Conservation (phyloP, 1,140 invertebrate species). For the Drosophila grimshawi region DNA sequence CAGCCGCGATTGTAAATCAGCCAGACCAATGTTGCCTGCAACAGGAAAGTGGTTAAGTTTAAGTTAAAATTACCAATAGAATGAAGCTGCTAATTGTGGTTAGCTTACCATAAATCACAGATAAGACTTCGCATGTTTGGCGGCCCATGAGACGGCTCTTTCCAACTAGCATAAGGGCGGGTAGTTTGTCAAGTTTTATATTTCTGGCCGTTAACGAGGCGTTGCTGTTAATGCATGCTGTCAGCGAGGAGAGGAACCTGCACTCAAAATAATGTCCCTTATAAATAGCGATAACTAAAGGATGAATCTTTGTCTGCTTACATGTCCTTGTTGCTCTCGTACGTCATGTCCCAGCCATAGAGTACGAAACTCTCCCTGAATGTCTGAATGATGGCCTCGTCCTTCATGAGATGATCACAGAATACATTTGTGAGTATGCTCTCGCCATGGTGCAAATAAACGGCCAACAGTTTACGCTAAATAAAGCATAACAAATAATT, state of each 20-base stretch:
- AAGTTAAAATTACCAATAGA: not conserved
- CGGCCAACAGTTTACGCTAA: constrained; percentile 95
- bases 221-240: constrained; percentile 87
- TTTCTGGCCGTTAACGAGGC: constrained; percentile 91
- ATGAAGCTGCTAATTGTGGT: no score
- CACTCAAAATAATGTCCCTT: not conserved
- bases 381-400: constrained; percentile 94
- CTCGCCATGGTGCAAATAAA: constrained; percentile 97
- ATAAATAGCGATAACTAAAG: constrained; percentile 27
- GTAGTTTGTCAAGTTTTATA: constrained; percentile 93
- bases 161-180: constrained; percentile 94
- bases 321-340: constrained; percentile 93
- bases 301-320: constrained; percentile 72
- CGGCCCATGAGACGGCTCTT: constrained; percentile 92
- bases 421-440: constrained; percentile 98
- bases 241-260: constrained; percentile 88
- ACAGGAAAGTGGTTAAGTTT: not conserved
- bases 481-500: constrained; percentile 81
- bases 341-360: constrained; percentile 98
- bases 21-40: constrained; percentile 90
- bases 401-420: constrained; percentile 96
- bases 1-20: constrained; percentile 93
- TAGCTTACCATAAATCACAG: constrained; percentile 86
- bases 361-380: constrained; percentile 95
- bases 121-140: constrained; percentile 92